Evolutionary conservation across 1,140 invertebrate species (phyloP).

Genomic region (Ruditapes philippinarum): DNA sequence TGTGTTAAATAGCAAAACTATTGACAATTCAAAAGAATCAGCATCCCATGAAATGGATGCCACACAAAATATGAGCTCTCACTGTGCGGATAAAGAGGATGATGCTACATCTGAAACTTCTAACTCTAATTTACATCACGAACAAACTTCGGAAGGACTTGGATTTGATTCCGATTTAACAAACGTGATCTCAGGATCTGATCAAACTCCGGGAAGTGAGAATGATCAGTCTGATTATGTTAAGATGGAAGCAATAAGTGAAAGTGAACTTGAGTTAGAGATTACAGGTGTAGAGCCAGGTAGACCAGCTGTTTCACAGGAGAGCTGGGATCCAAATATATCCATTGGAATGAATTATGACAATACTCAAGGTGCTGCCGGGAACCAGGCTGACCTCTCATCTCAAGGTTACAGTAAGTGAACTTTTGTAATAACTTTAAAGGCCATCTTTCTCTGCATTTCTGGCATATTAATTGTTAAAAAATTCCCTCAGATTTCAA

Average conservation of each 20-base stretch:
- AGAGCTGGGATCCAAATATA: constrained; percentile 39
- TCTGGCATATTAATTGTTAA: too few relatives aligned
- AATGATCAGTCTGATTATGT: background rate
- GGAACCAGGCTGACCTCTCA: background rate
- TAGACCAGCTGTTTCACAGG: background rate
- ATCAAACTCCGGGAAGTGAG: background rate
- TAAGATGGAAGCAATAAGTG: constrained; percentile 25
- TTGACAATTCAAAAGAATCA: background rate
- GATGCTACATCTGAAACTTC: constrained; percentile 5
- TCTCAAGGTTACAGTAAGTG: constrained; percentile 50
- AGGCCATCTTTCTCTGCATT: background rate
- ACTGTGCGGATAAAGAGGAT: background rate
- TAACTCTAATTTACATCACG: background rate
- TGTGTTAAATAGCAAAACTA: background rate
- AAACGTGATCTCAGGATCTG: background rate
- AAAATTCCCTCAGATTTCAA: too few relatives aligned
- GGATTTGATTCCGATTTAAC: constrained; percentile 1
- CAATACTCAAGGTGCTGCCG: background rate
- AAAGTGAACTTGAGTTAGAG: constrained; percentile 42
- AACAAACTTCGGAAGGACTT: background rate
- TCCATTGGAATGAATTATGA: constrained; percentile 18
- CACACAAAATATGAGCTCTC: background rate
- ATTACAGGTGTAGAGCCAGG: constrained; percentile 50
- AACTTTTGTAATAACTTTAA: background rate
- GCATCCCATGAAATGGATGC: background rate